Evolutionary conservation across 2,888 invertebrate genomes (phyloP), one percentile per base, ranked within the genome.

Genomic region (Xylota sylvarum): DNA sequence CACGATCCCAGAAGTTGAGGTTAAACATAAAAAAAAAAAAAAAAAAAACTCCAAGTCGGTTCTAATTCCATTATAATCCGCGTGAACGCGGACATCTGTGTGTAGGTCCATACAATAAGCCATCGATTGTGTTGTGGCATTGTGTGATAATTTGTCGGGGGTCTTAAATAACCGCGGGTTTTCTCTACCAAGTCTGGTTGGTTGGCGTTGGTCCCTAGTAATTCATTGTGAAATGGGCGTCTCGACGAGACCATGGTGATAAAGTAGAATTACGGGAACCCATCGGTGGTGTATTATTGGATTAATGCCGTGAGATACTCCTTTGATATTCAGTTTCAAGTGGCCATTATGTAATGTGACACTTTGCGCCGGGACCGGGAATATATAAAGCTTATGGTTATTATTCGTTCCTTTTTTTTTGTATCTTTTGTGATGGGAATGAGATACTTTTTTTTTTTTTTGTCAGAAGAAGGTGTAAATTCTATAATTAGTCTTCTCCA

Each of bases 401-500:
- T 50, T 35, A n/a, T 23, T 23, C 52, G 52, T 32, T 35, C 50
- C 32, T 32, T 40, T 37, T 65, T 46, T 65, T 60, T 23, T 32
- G 5, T 43, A 23, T 50, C 14, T 56, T 48, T 76, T 76, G n/a
- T 50, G 52, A 27, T 46, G 56, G 30, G 30, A 35, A 35, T 35
- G 19, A 14, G 74, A 52, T 52, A 37, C 23, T 58, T 67, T 30
- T 30, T 48, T 32, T 43, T 48, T 14, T 48, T 32, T 43, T 48
- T 14, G 48, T 50, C 23, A 23, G 37, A 32, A 23, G 56, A 78
- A 84, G 86, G 86, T 86, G 86, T 86, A 58, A 81, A 69, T 82
- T 86, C 86, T 86, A 86, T 86, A 86, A 86, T 86, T 86, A 86
- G 86, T 77, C 73, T 40, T 69, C 58, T 78, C 23, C 43, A 77